Evolutionary conservation across 2,888 invertebrate genomes (phyloP).

Genomic region (Phymatocera aterrima): DNA sequence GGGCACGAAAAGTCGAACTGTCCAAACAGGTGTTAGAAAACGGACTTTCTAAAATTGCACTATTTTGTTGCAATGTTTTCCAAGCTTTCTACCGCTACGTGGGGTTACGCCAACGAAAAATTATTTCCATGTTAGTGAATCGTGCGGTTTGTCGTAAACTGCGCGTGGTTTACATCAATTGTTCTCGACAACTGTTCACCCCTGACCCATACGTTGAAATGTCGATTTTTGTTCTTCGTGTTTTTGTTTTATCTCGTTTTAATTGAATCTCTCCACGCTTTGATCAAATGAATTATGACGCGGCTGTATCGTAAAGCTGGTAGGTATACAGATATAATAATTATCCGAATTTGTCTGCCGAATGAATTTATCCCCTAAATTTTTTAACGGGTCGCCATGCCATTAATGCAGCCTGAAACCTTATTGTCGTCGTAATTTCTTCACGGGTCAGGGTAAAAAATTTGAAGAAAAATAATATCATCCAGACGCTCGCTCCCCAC

Average conservation of each 20-base stretch:
- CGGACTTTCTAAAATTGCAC: too few relatives aligned
- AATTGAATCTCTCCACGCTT: neutral
- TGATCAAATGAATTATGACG: neutral
- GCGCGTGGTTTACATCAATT: conserved; percentile 12
- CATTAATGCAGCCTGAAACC: neutral
- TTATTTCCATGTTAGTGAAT: neutral
- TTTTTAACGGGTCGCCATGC: neutral
- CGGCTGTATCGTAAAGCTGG: neutral
- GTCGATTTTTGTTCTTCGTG: neutral
- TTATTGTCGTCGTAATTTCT: neutral
- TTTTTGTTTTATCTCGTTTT: neutral
- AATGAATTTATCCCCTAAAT: neutral
- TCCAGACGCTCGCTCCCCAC: conserved; percentile 4
- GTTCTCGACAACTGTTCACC: conserved; percentile 18
- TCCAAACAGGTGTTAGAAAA: too few relatives aligned
- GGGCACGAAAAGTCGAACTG: too few relatives aligned
- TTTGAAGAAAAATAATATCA: neutral
- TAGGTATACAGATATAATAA: neutral
- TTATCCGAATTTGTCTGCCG: neutral
- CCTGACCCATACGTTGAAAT: neutral
- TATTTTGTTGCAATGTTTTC: too few relatives aligned
- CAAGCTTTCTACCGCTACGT: too few relatives aligned
- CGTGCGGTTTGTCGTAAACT: neutral
- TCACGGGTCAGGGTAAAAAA: neutral
- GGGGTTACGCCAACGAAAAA: too few relatives aligned